phyloP scores from a whole-genome alignment of 2,113 vertebrate species.

The Mandrillus leucophaeus region DNA sequence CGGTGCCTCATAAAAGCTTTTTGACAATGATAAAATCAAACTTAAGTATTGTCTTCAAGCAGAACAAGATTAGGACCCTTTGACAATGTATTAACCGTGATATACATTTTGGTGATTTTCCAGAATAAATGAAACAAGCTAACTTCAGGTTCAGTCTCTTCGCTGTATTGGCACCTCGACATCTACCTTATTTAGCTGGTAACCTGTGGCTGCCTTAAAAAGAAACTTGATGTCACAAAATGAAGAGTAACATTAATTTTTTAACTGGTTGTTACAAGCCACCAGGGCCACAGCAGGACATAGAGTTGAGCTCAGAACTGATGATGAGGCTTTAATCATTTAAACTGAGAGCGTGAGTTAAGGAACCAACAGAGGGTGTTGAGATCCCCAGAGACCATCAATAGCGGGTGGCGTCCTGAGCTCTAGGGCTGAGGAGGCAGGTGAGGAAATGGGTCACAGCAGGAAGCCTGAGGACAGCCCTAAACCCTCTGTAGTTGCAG shows the following conservation, averaged over 20 bases:
- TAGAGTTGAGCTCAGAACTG: neutral
- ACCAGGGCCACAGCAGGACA: neutral
- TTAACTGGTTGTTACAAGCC: neutral
- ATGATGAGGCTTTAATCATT: neutral
- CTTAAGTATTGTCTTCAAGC: neutral
- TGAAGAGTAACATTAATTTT: rapidly evolving
- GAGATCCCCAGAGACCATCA: neutral
- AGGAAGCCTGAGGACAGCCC: too few relatives aligned
- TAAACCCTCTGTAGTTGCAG: rapidly evolving
- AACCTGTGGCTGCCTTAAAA: neutral
- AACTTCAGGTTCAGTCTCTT: neutral
- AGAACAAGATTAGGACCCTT: neutral
- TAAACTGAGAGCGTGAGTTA: rapidly evolving
- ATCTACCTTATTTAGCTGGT: neutral
- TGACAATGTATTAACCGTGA: neutral
- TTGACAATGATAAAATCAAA: neutral
- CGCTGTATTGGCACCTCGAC: neutral
- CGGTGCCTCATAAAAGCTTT: neutral
- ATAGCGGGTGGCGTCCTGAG: neutral
- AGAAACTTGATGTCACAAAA: neutral
- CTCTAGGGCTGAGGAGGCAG: neutral
- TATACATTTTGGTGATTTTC: neutral
- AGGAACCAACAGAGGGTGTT: rapidly evolving
- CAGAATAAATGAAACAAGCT: neutral
- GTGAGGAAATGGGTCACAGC: neutral